These are phyloP conservation scores for Philonicus albiceps DNA, from an alignment of 2,888 invertebrate genomes.

Conservation along the genomic window DNA sequence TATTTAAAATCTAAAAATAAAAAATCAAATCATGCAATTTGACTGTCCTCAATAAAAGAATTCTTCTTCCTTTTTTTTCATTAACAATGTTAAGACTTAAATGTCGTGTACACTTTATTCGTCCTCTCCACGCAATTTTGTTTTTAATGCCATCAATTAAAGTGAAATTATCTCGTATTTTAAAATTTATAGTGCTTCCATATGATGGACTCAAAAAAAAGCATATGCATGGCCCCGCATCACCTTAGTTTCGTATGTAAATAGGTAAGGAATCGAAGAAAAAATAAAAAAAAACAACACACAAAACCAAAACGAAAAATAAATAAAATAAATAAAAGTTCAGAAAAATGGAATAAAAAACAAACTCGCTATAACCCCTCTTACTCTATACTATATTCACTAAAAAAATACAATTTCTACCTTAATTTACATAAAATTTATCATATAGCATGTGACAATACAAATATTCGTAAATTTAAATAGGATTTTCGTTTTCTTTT, in stretches of 20 bases:
- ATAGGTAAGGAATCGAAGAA: neutral
- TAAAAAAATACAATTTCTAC: neutral
- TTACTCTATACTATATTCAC: conserved; percentile 1
- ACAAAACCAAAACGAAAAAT: too few species aligned
- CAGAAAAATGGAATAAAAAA: neutral
- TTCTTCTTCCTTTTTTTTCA: neutral
- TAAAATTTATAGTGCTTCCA: conserved; percentile 32
- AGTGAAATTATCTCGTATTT: neutral
- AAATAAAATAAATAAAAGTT: neutral
- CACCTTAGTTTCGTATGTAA: neutral
- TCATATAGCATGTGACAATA: conserved; percentile 31
- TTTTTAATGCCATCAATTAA: neutral
- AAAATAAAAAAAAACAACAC: neutral
- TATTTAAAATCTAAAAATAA: neutral
- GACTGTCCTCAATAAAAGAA: neutral
- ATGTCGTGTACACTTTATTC: neutral
- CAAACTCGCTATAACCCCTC: neutral
- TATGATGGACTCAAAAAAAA: neutral
- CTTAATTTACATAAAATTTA: neutral
- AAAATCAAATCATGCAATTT: neutral
- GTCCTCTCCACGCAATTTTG: neutral
- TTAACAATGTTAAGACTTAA: neutral
- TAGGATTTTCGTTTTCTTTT: conserved; percentile 18
- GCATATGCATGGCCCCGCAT: neutral
- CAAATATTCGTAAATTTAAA: conserved; percentile 25